phyloP scores from a whole-genome alignment of 2,113 vertebrate species.

The Struthio camelus region DNA sequence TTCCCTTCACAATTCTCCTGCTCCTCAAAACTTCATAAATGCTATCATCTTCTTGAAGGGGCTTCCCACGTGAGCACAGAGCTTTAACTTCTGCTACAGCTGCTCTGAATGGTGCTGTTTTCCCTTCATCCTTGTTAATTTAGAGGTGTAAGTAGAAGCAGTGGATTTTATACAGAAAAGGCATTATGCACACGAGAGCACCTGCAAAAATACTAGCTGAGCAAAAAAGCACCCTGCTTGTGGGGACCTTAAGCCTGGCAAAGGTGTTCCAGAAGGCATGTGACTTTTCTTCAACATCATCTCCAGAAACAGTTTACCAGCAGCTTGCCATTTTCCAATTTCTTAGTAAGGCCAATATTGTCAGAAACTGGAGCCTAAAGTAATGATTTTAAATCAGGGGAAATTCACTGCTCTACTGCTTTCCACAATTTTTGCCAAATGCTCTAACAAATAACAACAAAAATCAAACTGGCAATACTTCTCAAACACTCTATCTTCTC shows the following conservation, averaged over 20 bases:
- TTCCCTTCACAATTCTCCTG: background rate
- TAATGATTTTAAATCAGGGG: background rate
- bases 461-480: background rate
- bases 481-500: background rate
- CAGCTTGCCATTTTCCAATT: background rate
- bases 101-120: background rate
- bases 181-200: background rate
- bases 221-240: background rate
- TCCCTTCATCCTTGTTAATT: background rate
- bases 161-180: background rate
- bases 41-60: rapidly evolving
- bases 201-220: background rate
- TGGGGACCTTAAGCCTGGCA: background rate
- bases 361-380: background rate
- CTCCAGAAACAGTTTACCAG: background rate
- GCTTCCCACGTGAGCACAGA: background rate
- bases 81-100: background rate
- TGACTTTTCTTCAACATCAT: background rate
- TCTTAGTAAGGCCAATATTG: background rate
- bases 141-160: background rate
- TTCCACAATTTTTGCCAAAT: background rate
- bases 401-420: background rate
- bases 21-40: background rate
- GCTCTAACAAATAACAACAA: background rate
- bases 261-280: rapidly evolving